Percentiles rank a stretch among this genome's conserved stretches.
Conservation (phyloP, 1,140 invertebrate genomes). For the Saccostrea glomerata region DNA sequence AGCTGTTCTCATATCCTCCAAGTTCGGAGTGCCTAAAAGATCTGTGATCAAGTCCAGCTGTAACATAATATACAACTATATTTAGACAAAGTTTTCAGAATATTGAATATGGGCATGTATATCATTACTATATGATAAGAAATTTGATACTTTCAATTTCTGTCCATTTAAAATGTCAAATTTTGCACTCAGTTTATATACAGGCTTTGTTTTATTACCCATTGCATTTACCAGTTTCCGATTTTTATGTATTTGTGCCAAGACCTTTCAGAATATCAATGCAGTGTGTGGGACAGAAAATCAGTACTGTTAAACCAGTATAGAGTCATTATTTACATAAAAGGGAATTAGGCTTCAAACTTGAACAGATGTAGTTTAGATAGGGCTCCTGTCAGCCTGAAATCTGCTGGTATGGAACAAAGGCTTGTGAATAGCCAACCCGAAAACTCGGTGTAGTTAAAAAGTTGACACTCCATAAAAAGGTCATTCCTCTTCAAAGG, state of each 20-base stretch:
- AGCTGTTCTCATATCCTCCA: slow-evolving; percentile 96
- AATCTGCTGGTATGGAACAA: background rate
- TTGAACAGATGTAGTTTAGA: slow-evolving; percentile 20
- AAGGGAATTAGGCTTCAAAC: background rate
- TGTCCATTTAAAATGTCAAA: background rate
- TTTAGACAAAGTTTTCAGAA: too few species aligned
- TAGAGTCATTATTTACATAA: background rate
- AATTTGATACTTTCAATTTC: background rate
- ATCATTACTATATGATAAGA: too few species aligned
- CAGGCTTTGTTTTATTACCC: background rate
- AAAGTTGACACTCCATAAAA: slow-evolving; percentile 18
- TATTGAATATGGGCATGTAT: too few species aligned
- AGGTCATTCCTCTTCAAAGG: slow-evolving; percentile 8
- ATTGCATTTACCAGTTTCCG: background rate
- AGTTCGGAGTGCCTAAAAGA: slow-evolving; percentile 93
- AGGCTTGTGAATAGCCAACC: background rate
- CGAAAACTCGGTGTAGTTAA: background rate
- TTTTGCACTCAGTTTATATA: background rate
- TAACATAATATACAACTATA: slow-evolving; percentile 64
- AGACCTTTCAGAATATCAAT: background rate
- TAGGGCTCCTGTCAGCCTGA: slow-evolving; percentile 12
- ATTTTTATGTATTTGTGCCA: background rate
- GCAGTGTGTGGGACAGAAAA: background rate
- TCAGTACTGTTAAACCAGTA: background rate
- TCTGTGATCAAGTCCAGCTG: slow-evolving; percentile 98